Evolutionary conservation across 2,888 invertebrate species (phyloP), one percentile per base, ranked within the genome.

Genomic region (Lobophora halterata): DNA sequence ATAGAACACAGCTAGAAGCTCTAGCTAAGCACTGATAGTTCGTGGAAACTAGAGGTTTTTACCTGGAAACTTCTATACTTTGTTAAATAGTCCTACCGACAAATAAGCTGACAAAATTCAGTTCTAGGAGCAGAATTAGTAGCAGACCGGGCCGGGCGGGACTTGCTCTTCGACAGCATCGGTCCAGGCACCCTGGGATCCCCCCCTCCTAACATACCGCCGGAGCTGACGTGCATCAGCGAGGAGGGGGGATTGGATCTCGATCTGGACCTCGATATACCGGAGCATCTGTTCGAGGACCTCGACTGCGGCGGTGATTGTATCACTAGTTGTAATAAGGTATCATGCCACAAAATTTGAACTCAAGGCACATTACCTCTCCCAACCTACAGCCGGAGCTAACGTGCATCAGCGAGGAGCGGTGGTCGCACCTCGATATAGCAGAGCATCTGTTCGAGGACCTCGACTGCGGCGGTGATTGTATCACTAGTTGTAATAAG

Each of bases 401-500:
- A 48, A 95, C 95, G 6, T 95, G 95, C 77, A 95, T 95, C 70
- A 94, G 94, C 27, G 95, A 95, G 73, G 95, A 95, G 66, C 94
- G 94, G 12, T 93, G 95, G 30, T 92, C 94, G 0, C 95, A 94
- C 9, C 63, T 87, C 38, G 86, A 86, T 30, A 79, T 87, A 59
- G 86, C 87, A 0, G 94, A 95, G 62, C 93, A 94, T 68, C 76
- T 94, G 36, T 86, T 94, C 14, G 94, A 94, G 43, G 94, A 94
- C 61, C 81, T 94, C 52, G 93, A 94, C 67, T 93, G 93, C 67
- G 93, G 93, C 48, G 93, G 93, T 35, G 94, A 94, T 72, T 94
- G 94, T 74, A 94, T 95, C 73, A 94, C 94, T 54, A 94, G 94
- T 48, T 95, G 94, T 79, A 94, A 94, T 85, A 94, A 94, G 89